Conservation (phyloP, 1,140 invertebrate genomes). For the Nautilus pompilius region DNA sequence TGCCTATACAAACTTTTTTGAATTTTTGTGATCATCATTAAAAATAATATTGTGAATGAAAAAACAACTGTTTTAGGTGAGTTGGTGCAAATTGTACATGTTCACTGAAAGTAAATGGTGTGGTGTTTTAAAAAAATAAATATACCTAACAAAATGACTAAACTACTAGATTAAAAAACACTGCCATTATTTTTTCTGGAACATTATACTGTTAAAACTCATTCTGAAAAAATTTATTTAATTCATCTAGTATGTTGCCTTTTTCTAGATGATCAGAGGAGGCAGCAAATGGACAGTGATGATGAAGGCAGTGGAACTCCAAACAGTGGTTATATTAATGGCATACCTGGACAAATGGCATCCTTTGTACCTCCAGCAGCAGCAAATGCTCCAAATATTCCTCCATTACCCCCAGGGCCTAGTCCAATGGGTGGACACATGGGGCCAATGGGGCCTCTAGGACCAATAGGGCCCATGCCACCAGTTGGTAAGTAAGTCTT, state of each 20-base stretch:
- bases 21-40: no score
- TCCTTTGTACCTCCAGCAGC: conserved; percentile 25
- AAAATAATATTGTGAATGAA: no score
- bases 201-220: not conserved
- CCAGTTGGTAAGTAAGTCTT: conserved; percentile 39
- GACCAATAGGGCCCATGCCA: conserved; percentile 61
- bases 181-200: no score
- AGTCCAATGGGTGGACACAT: conserved; percentile 51
- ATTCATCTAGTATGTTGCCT: not conserved
- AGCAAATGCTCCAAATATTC: conserved; percentile 25
- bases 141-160: no score
- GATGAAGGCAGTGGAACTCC: not conserved
- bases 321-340: conserved; percentile 2
- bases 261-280: not conserved
- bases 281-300: conserved; percentile 1
- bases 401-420: conserved; percentile 27
- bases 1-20: no score
- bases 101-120: no score
- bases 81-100: no score
- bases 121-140: no score
- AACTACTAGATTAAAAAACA: no score
- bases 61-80: no score
- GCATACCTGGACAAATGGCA: conserved; percentile 36
- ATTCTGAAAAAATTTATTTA: no score
- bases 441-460: conserved; percentile 61